A percentile compares a stretch with the other conserved stretches of the same genome.
phyloP scores from a whole-genome alignment of 1,140 invertebrate species.

The Drosophila malerkotliana region DNA sequence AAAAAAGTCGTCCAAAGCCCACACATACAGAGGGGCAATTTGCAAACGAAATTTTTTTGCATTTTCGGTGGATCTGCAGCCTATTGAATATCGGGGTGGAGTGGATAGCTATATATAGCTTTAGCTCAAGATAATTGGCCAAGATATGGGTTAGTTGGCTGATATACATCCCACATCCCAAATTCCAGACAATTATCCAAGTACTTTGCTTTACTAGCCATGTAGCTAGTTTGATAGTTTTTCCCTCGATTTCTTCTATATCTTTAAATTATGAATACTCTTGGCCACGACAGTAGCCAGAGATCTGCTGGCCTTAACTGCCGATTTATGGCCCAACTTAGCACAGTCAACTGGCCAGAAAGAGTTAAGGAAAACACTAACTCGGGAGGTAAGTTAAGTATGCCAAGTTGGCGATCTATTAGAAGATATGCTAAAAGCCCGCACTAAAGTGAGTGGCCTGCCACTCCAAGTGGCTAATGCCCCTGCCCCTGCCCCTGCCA shows the following conservation, averaged over 20 bases:
- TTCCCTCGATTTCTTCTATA: background rate
- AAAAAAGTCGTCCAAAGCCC: constrained; percentile 38
- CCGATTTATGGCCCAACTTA: constrained; percentile 58
- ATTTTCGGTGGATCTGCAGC: constrained; percentile 25
- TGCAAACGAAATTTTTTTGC: constrained; percentile 41
- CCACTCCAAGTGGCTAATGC: constrained; percentile 29
- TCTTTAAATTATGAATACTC: constrained; percentile 47
- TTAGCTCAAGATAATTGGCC: constrained; percentile 18
- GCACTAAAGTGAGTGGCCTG: constrained; percentile 53
- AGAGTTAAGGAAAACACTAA: constrained; percentile 39
- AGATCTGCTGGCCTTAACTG: constrained; percentile 31
- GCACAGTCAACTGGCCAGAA: constrained; percentile 29
- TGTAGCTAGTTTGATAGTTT: background rate
- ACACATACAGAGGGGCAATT: constrained; percentile 55
- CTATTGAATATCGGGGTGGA: constrained; percentile 6
- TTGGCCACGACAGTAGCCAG: constrained; percentile 19
- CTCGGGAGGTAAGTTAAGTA: constrained; percentile 59
- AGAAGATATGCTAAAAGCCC: constrained; percentile 77
- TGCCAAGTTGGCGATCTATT: constrained; percentile 71
- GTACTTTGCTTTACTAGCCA: background rate
- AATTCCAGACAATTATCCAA: background rate
- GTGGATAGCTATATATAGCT: constrained; percentile 12
- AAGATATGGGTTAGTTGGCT: constrained; percentile 11
- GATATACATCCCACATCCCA: constrained; percentile 11
- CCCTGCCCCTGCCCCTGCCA: background rate